phyloP scores from a whole-genome alignment of 35 echinoderm and acorn worm species.

The Heliocidaris tuberculata region DNA sequence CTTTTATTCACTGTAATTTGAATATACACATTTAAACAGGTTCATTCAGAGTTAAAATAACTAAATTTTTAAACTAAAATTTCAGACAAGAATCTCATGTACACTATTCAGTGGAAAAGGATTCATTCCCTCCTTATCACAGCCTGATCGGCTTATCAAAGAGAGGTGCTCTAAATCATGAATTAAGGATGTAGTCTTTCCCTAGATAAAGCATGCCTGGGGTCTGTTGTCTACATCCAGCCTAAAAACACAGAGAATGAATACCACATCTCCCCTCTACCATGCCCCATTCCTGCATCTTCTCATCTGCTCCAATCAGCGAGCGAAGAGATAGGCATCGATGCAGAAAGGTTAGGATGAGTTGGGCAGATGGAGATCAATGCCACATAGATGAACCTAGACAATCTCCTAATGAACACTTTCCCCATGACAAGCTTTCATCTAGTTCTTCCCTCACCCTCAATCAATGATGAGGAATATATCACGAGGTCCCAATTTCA shows the following conservation, averaged over 20 bases:
- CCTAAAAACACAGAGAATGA: not conserved
- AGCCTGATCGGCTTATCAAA: not conserved
- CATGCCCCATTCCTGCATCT: not conserved
- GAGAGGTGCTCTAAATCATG: not conserved
- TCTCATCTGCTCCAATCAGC: not conserved
- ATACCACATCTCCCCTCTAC: not conserved
- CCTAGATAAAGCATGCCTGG: not conserved
- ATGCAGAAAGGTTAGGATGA: slow-evolving; percentile 16
- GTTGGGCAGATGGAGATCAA: not conserved
- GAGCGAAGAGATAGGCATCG: not conserved
- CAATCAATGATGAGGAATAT: not conserved
- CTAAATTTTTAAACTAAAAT: no score
- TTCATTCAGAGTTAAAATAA: no score
- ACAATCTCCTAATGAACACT: slow-evolving; percentile 3
- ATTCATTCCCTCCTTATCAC: not conserved
- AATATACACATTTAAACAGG: no score
- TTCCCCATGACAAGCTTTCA: not conserved
- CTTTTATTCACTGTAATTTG: no score
- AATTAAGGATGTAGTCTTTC: not conserved
- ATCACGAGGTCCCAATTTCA: not conserved
- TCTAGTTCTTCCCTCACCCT: not conserved
- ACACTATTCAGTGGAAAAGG: not conserved
- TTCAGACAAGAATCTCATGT: no score
- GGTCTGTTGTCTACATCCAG: not conserved
- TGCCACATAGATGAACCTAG: not conserved